Percentiles rank a stretch among this genome's conserved stretches.
Evolutionary conservation across 2,113 vertebrate genomes (phyloP).

Genomic region (Ariopsis seemanni): DNA sequence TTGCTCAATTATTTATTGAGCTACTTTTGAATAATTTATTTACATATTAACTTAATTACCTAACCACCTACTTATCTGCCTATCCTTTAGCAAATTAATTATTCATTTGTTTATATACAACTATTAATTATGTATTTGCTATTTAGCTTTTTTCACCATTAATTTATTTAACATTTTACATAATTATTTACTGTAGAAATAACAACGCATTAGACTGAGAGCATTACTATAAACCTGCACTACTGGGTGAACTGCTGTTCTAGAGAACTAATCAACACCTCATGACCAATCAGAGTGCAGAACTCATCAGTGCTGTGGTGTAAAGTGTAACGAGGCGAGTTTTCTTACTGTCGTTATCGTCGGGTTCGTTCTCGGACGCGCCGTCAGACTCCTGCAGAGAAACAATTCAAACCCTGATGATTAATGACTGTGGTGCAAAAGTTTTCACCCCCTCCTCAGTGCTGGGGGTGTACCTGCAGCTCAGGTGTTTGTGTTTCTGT

Average conservation of each 20-base stretch:
- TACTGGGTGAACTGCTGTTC: neutral
- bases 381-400: conserved; percentile 32
- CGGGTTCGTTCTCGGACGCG: conserved; percentile 3
- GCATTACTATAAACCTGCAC: neutral
- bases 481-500: conserved; percentile 34
- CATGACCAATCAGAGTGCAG: neutral
- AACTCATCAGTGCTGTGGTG: neutral
- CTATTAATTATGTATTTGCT: neutral
- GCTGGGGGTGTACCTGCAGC: conserved; percentile 42
- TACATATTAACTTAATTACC: neutral
- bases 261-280: neutral
- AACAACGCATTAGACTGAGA: neutral
- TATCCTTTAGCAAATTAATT: neutral
- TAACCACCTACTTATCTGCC: neutral
- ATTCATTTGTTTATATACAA: neutral
- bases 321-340: neutral
- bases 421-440: neutral
- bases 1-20: neutral
- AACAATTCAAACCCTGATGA: neutral
- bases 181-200: neutral
- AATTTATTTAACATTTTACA: neutral
- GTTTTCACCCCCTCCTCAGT: neutral
- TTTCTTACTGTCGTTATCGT: conserved; percentile 48
- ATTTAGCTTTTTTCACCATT: neutral
- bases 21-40: neutral